These are phyloP conservation scores for Hyla sarda DNA, from an alignment of 2,113 vertebrate species.

Conservation along the genomic window DNA sequence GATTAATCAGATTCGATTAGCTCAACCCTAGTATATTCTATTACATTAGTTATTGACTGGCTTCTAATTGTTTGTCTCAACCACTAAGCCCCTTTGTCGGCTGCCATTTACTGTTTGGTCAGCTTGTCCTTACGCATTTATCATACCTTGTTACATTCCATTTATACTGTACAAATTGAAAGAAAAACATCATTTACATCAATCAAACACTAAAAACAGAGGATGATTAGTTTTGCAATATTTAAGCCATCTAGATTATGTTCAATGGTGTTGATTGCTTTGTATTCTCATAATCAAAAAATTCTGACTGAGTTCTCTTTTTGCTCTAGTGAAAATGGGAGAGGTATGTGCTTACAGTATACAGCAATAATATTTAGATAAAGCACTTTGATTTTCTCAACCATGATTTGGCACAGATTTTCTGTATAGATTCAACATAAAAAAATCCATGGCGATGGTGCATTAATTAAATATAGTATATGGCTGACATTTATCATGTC, in stretches of 20 bases:
- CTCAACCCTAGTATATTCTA: constrained; percentile 65
- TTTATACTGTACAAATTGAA: constrained; percentile 67
- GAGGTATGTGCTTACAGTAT: too few relatives aligned
- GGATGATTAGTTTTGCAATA: not conserved
- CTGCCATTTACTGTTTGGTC: constrained; percentile 79
- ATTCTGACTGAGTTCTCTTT: too few relatives aligned
- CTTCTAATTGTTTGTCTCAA: constrained; percentile 79
- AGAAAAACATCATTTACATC: constrained; percentile 22
- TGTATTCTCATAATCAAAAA: not conserved
- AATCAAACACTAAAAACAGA: not conserved
- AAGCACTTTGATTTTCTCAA: too few relatives aligned
- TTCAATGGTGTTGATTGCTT: not conserved
- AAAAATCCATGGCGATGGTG: too few relatives aligned
- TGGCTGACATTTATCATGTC: too few relatives aligned
- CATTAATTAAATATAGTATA: too few relatives aligned
- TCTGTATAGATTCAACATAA: too few relatives aligned
- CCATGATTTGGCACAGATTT: too few relatives aligned
- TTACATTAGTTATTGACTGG: constrained; percentile 71
- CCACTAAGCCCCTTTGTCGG: constrained; percentile 67
- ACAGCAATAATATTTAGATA: too few relatives aligned
- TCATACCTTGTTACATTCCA: constrained; percentile 67
- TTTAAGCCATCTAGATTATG: not conserved
- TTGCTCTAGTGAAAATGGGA: too few relatives aligned
- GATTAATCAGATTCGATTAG: too few relatives aligned
- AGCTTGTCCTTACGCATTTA: constrained; percentile 76